Evolutionary conservation across 2,888 invertebrate species (phyloP).

Genomic region (Morinoia aosen): DNA sequence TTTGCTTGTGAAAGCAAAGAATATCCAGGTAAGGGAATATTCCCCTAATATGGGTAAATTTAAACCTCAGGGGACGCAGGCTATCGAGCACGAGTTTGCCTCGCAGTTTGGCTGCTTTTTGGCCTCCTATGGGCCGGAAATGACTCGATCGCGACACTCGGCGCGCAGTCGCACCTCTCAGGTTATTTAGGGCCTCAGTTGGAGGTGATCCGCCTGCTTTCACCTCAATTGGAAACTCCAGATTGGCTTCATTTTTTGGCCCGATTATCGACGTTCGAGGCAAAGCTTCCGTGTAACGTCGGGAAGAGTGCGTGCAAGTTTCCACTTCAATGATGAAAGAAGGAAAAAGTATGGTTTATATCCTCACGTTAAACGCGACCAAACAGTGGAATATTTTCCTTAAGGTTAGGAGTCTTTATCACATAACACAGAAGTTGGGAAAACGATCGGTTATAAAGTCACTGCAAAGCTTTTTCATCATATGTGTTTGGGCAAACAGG

Average conservation of each 20-base stretch:
- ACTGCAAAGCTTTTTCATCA: not conserved
- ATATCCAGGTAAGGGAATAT: not conserved
- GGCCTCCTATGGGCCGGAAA: not conserved
- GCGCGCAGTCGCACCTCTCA: not conserved
- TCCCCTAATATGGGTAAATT: not conserved
- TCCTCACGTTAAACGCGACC: not conserved
- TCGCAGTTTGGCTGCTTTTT: not conserved
- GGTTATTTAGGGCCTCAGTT: slow-evolving; percentile 1
- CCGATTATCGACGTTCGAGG: slow-evolving; percentile 10
- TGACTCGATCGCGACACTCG: slow-evolving; percentile 8
- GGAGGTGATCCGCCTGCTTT: slow-evolving; percentile 22
- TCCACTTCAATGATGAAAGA: not conserved
- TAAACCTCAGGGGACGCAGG: not conserved
- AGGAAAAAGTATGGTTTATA: not conserved
- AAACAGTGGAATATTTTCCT: not conserved
- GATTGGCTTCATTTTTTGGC: slow-evolving; percentile 14
- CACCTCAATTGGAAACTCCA: slow-evolving; percentile 30
- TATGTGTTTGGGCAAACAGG: not conserved
- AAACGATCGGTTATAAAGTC: not conserved
- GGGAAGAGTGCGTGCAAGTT: not conserved
- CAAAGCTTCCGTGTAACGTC: not conserved
- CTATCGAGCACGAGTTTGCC: not conserved
- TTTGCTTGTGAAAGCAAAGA: not conserved
- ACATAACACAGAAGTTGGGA: not conserved
- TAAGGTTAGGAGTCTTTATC: not conserved